Base-by-base conservation (phyloP, 2,113 vertebrate species). In the Gavia stellata region DNA sequence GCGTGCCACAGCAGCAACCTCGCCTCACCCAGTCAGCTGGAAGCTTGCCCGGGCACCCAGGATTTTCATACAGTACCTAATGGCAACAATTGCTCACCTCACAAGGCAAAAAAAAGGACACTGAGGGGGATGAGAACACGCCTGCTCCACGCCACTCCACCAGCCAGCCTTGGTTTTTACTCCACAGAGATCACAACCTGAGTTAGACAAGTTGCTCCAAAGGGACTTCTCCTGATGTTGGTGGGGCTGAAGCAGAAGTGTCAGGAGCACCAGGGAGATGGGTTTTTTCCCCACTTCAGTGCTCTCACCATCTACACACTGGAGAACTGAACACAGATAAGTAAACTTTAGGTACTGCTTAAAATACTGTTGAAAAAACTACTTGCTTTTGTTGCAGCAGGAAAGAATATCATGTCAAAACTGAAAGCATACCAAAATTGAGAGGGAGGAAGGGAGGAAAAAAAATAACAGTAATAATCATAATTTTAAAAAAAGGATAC, bases 101-200 rank as follows among this genome's bases (percentile, higher is more conserved):
- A 0, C 9, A 34, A 65, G 31, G 44, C 28, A 44, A 36, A 59
- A 36, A 59, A 61, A 58, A 20, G 11, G 19, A 29, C 18, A 7
- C 17, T 0, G 8, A 19, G 14, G 20, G 4, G 20, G 14, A 14
- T 14, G 47, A 47, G 9, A 79, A 59, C 34, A 42, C 1, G 4
- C 15, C 44, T 52, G 53, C 10, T 56, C n/a, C 49, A 7, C 44
- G 26, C 1, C 11, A 25, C 36, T 67, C 28, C 26, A 36, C 6
- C 25, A 68, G 17, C 17, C 17, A 81, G 38, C 15, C 45, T 31
- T 20, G 7, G 20, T 18, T 83, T 70, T 50, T 47, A n/a, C 49
- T 49, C n/a, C 66, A 56, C 47, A 29, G 50, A 63, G 33, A 16
- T 59, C 17, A 18, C 10, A 38, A 45, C 8, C 16, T 4, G 8